A percentile compares a stretch with the other conserved stretches of the same genome.
Evolutionary conservation across 1,140 invertebrate species (phyloP).

Genomic region (Battus philenor): DNA sequence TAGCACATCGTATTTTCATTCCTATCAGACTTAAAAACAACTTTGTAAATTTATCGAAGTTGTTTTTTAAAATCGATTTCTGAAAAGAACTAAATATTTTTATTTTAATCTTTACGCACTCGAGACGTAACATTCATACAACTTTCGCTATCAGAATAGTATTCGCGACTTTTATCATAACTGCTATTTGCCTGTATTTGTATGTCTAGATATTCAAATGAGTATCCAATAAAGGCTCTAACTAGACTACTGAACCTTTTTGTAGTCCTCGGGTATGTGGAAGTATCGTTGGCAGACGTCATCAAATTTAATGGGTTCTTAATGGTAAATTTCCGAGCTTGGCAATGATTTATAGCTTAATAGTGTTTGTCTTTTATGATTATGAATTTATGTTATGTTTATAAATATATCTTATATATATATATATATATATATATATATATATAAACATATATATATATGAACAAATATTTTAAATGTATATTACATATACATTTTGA

Average conservation of each 20-base stretch:
- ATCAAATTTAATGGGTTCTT: conserved; percentile 47
- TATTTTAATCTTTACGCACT: conserved; percentile 13
- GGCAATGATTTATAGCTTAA: conserved; percentile 53
- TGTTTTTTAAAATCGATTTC: too few relatives aligned
- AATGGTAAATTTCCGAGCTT: conserved; percentile 51
- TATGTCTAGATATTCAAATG: background rate
- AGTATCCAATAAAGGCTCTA: conserved; percentile 14
- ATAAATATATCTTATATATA: too few relatives aligned
- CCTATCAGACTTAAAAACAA: too few relatives aligned
- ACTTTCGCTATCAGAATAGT: conserved; percentile 12
- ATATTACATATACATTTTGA: too few relatives aligned
- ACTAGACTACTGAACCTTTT: conserved; percentile 22
- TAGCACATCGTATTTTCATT: too few relatives aligned
- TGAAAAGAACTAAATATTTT: conserved; percentile 10
- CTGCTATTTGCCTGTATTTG: conserved; percentile 3
- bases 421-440: too few relatives aligned
- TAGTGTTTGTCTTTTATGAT: too few relatives aligned
- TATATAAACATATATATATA: too few relatives aligned
- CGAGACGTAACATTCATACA: conserved; percentile 9
- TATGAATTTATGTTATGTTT: too few relatives aligned
- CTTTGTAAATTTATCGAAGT: too few relatives aligned
- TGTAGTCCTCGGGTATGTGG: conserved; percentile 24
- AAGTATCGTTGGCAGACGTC: conserved; percentile 42
- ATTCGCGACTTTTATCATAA: too few relatives aligned
- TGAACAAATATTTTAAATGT: too few relatives aligned